These are phyloP conservation scores for Rotaria sp. DNA, from an alignment of 2,888 invertebrate genomes.

Conservation along the genomic window DNA sequence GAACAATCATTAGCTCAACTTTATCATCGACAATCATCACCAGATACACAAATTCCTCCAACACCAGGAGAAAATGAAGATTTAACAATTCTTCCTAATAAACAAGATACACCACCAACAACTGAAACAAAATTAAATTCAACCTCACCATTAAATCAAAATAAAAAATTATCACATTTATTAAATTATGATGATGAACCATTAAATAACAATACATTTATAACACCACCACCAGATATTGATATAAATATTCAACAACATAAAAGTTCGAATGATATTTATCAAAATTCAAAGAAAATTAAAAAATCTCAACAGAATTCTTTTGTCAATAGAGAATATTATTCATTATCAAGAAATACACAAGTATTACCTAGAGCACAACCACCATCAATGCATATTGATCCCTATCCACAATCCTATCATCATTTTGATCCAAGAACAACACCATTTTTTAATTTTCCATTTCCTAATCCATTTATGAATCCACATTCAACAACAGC, in stretches of 20 bases:
- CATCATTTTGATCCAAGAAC: background rate
- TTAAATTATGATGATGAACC: background rate
- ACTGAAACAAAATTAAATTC: background rate
- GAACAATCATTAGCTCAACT: background rate
- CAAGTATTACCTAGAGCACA: background rate
- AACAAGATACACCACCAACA: slow-evolving; percentile 10
- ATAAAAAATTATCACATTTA: background rate
- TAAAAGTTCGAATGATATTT: background rate
- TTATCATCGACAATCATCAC: background rate
- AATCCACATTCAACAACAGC: background rate
- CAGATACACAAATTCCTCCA: background rate
- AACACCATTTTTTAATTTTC: background rate
- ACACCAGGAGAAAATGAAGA: background rate
- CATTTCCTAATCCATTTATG: slow-evolving; percentile 13
- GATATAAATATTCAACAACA: background rate
- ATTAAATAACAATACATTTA: background rate
- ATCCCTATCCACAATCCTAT: background rate
- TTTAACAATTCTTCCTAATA: background rate
- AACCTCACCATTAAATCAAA: background rate
- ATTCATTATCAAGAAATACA: background rate
- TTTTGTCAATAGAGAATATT: background rate
- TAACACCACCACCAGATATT: background rate
- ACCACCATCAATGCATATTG: background rate
- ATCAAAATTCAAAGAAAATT: background rate
- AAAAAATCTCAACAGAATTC: background rate